Percentiles rank a stretch among this genome's conserved stretches.
Conservation (phyloP, 2,113 vertebrate genomes). For the Bos javanicus region DNA sequence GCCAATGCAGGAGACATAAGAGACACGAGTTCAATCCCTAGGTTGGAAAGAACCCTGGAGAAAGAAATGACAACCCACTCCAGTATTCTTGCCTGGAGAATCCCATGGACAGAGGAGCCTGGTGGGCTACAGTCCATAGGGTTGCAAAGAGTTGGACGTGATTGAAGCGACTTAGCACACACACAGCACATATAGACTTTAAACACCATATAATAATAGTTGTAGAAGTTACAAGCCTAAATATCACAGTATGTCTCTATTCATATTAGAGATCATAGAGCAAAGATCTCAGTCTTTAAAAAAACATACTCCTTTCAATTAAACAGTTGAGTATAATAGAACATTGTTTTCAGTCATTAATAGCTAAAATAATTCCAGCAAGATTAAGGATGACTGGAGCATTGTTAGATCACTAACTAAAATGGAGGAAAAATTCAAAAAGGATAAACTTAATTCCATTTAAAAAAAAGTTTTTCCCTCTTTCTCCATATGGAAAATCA, state of each 20-base stretch:
- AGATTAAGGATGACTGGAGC: background rate
- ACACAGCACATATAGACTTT: background rate
- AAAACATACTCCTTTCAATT: background rate
- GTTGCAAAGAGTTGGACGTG: background rate
- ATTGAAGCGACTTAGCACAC: background rate
- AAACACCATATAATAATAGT: background rate
- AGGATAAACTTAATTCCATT: background rate
- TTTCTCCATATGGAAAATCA: background rate
- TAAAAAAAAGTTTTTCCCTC: background rate
- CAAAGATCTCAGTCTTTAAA: background rate
- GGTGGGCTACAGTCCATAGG: background rate
- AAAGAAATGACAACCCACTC: background rate
- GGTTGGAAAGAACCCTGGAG: background rate
- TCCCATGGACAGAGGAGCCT: background rate
- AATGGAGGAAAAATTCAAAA: background rate
- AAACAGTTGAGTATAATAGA: background rate
- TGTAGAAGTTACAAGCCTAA: background rate
- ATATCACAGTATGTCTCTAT: background rate
- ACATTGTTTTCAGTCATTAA: background rate
- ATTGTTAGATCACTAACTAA: background rate
- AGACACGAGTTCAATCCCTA: background rate
- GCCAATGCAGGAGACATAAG: background rate
- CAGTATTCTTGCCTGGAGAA: background rate
- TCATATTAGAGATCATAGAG: background rate
- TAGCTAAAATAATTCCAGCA: background rate